Evolutionary conservation across 2,888 invertebrate genomes (phyloP).

Genomic region (Dolichopus griseipennis): DNA sequence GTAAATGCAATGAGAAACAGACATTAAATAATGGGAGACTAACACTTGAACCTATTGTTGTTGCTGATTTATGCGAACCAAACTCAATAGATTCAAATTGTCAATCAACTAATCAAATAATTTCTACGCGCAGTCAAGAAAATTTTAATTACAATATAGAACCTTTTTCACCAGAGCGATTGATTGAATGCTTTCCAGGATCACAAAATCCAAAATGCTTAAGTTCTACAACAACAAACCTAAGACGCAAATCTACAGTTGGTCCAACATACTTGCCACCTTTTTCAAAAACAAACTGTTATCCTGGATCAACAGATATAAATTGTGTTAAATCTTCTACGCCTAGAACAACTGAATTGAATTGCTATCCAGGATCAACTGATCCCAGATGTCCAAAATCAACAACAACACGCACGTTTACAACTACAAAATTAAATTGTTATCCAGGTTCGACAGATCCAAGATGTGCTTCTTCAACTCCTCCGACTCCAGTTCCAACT

Average conservation of each 20-base stretch:
- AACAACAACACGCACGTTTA: not conserved
- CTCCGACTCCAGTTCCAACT: not conserved
- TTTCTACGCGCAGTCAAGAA: not conserved
- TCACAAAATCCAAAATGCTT: constrained; percentile 33
- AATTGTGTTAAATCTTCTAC: too few species aligned
- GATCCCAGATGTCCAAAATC: constrained; percentile 38
- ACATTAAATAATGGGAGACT: not conserved
- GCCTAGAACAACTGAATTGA: constrained; percentile 30
- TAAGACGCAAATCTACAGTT: constrained; percentile 23
- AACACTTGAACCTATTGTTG: not conserved
- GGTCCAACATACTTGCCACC: not conserved
- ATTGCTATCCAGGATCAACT: constrained; percentile 38
- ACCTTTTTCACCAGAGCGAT: constrained; percentile 30
- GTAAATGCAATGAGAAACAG: not conserved
- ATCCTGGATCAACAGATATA: too few species aligned
- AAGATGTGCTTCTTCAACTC: constrained; percentile 23
- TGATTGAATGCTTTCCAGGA: constrained; percentile 31
- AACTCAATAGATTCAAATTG: not conserved
- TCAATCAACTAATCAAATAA: not conserved
- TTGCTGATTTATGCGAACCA: not conserved
- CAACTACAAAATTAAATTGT: constrained; percentile 27
- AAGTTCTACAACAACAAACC: constrained; percentile 16
- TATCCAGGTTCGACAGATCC: constrained; percentile 36
- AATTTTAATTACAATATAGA: constrained; percentile 20
- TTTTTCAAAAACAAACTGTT: constrained; percentile 27